These are phyloP conservation scores for Drosophila cracens DNA, from an alignment of 2,888 invertebrate species.

Conservation along the genomic window DNA sequence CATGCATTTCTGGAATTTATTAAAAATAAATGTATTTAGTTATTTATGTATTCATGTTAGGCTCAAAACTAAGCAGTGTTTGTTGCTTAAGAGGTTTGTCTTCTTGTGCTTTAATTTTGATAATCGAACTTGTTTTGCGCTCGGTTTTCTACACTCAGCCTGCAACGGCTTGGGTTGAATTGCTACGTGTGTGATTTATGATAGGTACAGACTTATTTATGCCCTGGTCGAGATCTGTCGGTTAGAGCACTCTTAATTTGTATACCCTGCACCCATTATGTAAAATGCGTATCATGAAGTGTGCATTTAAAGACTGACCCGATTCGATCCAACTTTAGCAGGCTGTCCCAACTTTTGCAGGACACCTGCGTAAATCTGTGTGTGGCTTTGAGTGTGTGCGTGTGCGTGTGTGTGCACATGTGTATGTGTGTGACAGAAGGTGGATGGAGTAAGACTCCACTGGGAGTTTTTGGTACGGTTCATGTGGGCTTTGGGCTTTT, in stretches of 20 bases:
- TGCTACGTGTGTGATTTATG: not conserved
- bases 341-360: constrained; percentile 5
- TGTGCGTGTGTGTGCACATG: constrained; percentile 4
- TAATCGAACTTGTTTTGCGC: not conserved
- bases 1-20: not conserved
- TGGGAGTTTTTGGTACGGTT: constrained; percentile 34
- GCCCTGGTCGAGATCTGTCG: not conserved
- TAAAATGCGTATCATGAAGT: not conserved
- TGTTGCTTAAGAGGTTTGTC: not conserved
- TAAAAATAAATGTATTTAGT: not conserved
- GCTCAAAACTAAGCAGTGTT: not conserved
- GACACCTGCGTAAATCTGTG: constrained; percentile 3
- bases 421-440: constrained; percentile 9
- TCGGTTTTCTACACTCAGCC: not conserved
- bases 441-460: constrained; percentile 34
- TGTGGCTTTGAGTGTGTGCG: not conserved
- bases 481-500: constrained; percentile 37
- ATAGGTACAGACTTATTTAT: not conserved
- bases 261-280: constrained; percentile 1
- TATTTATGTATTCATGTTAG: not conserved
- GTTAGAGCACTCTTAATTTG: not conserved
- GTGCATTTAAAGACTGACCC: constrained; percentile 6
- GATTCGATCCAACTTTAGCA: constrained; percentile 1
- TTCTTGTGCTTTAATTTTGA: not conserved
- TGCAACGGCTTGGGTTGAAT: not conserved